Evolutionary conservation across 2,113 vertebrate genomes (phyloP).

Genomic region (Echinops telfairi): DNA sequence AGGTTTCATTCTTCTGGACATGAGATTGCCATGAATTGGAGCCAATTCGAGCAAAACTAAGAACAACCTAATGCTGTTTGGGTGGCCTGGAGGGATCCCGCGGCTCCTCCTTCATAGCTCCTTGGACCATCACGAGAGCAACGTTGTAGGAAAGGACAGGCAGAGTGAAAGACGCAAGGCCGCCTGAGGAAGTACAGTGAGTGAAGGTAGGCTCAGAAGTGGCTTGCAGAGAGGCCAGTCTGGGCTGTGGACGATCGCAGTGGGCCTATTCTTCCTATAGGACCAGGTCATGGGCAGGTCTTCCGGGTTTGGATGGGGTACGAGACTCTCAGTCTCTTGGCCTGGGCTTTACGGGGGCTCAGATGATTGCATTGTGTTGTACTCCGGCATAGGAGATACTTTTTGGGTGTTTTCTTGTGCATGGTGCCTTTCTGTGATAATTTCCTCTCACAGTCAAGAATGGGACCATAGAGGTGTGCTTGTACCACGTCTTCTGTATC

Average conservation of each 20-base stretch:
- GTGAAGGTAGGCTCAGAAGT: background rate
- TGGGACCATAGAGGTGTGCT: no score
- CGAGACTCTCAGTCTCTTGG: no score
- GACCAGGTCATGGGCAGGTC: background rate
- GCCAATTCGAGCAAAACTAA: background rate
- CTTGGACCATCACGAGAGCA: background rate
- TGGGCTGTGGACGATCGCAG: background rate
- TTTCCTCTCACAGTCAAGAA: no score
- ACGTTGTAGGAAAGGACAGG: background rate
- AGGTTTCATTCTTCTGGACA: no score
- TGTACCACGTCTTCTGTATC: no score
- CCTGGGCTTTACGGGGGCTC: no score
- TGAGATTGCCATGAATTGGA: background rate
- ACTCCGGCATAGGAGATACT: no score
- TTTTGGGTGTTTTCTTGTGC: no score
- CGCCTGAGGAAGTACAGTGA: background rate
- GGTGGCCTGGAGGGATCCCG: background rate
- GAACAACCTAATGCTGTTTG: background rate
- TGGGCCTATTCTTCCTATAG: background rate
- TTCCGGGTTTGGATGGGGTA: background rate
- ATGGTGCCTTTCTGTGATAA: no score
- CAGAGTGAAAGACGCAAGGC: background rate
- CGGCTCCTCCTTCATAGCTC: background rate
- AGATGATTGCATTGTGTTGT: no score
- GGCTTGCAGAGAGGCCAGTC: background rate